These are phyloP conservation scores for Poeciliopsis presidionis DNA, from an alignment of 2,797 vertebrate species.

Conservation along the genomic window DNA sequence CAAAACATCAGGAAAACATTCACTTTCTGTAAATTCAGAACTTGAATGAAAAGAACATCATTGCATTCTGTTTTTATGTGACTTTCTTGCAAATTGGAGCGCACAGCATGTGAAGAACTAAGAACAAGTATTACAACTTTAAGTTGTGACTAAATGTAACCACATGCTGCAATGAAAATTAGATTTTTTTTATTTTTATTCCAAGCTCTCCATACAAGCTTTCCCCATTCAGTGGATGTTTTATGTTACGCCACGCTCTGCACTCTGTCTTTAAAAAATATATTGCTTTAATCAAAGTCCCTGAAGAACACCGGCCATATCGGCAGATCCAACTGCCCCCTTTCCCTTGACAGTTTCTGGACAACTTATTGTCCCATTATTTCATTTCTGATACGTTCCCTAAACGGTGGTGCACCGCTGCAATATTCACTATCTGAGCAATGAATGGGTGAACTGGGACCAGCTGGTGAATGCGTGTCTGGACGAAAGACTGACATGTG, in stretches of 20 bases:
- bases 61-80: neutral
- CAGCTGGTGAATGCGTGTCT: conserved; percentile 19
- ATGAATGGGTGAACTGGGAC: neutral
- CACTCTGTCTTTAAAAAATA: conserved; percentile 49
- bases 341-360: conserved; percentile 49
- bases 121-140: neutral
- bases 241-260: conserved; percentile 48
- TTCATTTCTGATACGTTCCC: conserved; percentile 49
- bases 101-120: neutral
- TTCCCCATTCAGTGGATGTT: conserved; percentile 1
- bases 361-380: conserved; percentile 64
- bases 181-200: neutral
- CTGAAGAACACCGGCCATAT: conserved; percentile 58
- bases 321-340: conserved; percentile 59
- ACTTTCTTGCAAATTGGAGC: neutral
- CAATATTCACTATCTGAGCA: conserved; percentile 27
- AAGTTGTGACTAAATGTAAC: neutral
- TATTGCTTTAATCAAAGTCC: conserved; percentile 73
- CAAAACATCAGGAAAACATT: neutral
- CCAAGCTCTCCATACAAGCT: neutral
- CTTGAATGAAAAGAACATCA: neutral
- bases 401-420: conserved; percentile 30
- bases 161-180: neutral
- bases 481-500: conserved; percentile 30
- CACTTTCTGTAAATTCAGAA: neutral